Evolutionary conservation across 2,888 invertebrate genomes (phyloP).

Genomic region (Ormyrus thymus): DNA sequence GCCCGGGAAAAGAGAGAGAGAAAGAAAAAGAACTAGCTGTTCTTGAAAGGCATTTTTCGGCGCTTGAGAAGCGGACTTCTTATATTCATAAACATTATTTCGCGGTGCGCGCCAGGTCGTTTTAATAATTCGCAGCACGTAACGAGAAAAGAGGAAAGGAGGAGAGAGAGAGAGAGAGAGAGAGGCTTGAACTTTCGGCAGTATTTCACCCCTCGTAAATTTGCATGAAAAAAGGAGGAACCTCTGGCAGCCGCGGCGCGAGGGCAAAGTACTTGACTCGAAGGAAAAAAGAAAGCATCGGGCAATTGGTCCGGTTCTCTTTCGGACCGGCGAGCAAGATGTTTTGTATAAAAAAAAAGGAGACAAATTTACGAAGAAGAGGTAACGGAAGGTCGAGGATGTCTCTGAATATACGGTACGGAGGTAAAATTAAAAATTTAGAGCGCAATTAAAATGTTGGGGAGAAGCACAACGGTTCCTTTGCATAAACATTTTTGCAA

Average conservation of each 20-base stretch:
- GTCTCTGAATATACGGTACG: not conserved
- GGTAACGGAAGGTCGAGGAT: slow-evolving; percentile 19
- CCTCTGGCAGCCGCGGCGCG: not conserved
- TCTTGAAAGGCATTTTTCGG: too few species aligned
- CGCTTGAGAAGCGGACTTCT: not conserved
- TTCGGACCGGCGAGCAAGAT: not conserved
- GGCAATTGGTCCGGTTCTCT: slow-evolving; percentile 38
- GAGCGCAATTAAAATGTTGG: too few species aligned
- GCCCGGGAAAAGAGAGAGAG: too few species aligned
- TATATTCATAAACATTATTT: slow-evolving; percentile 39
- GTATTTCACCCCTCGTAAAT: slow-evolving; percentile 47
- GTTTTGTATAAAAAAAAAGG: not conserved
- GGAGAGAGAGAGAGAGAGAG: not conserved
- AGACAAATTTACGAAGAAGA: not conserved
- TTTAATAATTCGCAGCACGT: slow-evolving; percentile 35
- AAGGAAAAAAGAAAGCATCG: not conserved
- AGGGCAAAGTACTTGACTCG: slow-evolving; percentile 2
- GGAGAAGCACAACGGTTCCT: too few species aligned
- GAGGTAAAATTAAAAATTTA: too few species aligned
- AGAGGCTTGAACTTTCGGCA: slow-evolving; percentile 27
- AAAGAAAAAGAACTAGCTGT: too few species aligned
- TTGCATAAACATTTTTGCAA: too few species aligned
- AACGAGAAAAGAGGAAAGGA: slow-evolving; percentile 14
- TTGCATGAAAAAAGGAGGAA: slow-evolving; percentile 37
- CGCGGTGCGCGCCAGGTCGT: slow-evolving; percentile 2